These are phyloP conservation scores for Schizaphis graminum DNA, from an alignment of 2,888 invertebrate genomes.

Conservation along the genomic window DNA sequence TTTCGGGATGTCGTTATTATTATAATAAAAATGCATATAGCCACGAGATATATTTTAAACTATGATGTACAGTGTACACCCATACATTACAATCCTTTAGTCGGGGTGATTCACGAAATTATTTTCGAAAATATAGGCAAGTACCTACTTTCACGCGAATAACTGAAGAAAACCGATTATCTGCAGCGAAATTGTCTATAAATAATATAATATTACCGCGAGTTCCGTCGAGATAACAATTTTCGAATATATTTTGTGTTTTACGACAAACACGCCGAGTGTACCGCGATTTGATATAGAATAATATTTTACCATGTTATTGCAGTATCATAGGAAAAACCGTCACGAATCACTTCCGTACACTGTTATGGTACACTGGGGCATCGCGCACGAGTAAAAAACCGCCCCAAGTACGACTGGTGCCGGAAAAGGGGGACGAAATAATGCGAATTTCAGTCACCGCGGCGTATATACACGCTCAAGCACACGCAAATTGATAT, in stretches of 20 bases:
- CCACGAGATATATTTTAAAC: not conserved
- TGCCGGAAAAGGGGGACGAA: not conserved
- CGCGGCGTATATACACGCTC: not conserved
- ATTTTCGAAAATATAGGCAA: not conserved
- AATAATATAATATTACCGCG: not conserved
- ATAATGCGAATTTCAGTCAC: not conserved
- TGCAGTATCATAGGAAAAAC: no score
- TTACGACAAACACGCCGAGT: no score
- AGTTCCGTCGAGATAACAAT: no score
- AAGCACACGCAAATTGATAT: not conserved
- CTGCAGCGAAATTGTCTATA: not conserved
- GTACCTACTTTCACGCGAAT: not conserved
- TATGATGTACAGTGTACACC: not conserved
- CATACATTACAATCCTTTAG: not conserved
- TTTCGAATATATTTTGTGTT: no score
- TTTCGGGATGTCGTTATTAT: not conserved
- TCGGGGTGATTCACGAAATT: not conserved
- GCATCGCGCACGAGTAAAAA: no score
- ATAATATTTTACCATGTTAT: no score
- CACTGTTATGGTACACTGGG: no score
- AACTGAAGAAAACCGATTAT: not conserved
- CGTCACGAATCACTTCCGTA: no score
- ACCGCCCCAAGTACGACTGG: not conserved
- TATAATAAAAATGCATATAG: not conserved
- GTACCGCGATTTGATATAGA: no score